Evolutionary conservation across 1,140 invertebrate genomes (phyloP), one percentile per base, ranked within the genome.

Genomic region (Episyrphus balteatus): DNA sequence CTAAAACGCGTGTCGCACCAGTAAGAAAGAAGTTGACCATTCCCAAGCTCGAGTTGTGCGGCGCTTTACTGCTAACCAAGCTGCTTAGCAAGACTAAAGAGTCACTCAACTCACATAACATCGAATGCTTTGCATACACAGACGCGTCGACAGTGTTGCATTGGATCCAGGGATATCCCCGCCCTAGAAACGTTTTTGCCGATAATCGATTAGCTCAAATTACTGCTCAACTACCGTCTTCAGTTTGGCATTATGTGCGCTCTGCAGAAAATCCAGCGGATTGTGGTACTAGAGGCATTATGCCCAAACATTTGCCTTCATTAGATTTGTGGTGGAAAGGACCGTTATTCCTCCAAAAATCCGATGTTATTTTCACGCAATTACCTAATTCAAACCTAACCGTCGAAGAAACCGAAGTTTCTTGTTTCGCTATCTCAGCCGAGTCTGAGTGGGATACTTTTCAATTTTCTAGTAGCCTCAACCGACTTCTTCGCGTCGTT

Each of bases 121-220:
- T 46, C 2, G 5, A 10, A 3, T 13, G 33, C 5, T 38, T 19
- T 43, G 30, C 21, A 19, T 51, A 44, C 40, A 47, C 47, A 14
- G 50, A 54, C 44, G 49, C 50, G 17, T 40, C 31, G 21, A 47
- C 55, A 17, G 53, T 51, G 1, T 38, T 54, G 14, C 12, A 46
- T 11, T 53, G 49, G 50, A 32, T 48, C 18, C 42, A 42, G 8
- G 42, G 48, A 14, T 39, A 36, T 18, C 30, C 49, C 3, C 13
- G 36, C 3, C 41, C 45, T n/a, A 49, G 52, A n/a, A 55, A 60
- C 42, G 56, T 56, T 2, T 66, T 57, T 51, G 54, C 58, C 13
- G 56, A 57, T 2, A 64, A 66, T 45, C 42, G 61, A 34, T 50
- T 64, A 0, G 42, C 47, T 1, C 38, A 49, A 18, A 65, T 62